A percentile compares a stretch with the other conserved stretches of the same genome.
These are phyloP conservation scores for Nomada flava DNA, from an alignment of 2,888 invertebrate species.

Conservation along the genomic window DNA sequence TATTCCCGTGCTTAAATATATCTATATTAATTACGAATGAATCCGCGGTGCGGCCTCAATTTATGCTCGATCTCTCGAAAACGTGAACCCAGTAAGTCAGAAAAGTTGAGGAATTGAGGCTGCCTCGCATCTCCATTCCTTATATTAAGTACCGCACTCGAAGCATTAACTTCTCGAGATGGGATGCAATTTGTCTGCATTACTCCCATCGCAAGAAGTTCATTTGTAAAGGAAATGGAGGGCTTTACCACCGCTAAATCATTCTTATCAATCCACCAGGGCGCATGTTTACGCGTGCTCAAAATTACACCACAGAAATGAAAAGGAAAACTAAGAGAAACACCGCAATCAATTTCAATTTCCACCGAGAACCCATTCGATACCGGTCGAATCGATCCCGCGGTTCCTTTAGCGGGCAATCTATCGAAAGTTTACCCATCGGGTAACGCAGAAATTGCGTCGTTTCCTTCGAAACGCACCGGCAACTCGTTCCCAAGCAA, in stretches of 20 bases:
- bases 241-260: not conserved
- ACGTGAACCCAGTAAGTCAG: not conserved
- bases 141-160: slow-evolving; percentile 4
- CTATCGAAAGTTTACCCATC: not conserved
- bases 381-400: not conserved
- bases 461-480: no score
- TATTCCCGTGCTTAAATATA: not conserved
- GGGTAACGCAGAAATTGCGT: not conserved
- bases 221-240: slow-evolving; percentile 1
- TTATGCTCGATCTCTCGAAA: not conserved
- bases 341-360: slow-evolving; percentile 5
- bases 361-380: not conserved
- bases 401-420: not conserved
- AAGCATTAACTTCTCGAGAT: slow-evolving; percentile 6
- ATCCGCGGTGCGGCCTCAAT: not conserved
- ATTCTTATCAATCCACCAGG: not conserved
- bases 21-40: not conserved
- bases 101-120: slow-evolving; percentile 19
- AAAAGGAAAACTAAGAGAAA: no score
- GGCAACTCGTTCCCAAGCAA: slow-evolving; percentile 11
- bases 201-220: not conserved
- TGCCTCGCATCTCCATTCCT: not conserved
- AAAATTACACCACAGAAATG: not conserved
- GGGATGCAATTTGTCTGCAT: slow-evolving; percentile 13
- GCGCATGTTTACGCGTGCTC: not conserved